A percentile compares a stretch with the other conserved stretches of the same genome.
Conservation (phyloP, 2,797 vertebrate genomes). For the Gadopsis bispinosus region DNA sequence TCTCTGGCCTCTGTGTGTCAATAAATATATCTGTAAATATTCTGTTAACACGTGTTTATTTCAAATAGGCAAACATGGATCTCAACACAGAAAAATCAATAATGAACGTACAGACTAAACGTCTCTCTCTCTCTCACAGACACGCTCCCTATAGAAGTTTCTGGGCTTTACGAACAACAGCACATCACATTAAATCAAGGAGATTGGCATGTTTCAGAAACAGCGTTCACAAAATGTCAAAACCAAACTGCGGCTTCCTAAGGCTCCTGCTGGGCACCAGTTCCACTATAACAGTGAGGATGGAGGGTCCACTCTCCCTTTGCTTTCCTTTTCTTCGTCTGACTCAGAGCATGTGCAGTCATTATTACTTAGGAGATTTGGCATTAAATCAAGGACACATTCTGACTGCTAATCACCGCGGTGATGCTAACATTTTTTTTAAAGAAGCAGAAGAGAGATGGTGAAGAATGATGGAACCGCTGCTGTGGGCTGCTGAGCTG, state of each 20-base stretch:
- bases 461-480: slow-evolving; percentile 24
- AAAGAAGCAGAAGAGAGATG: slow-evolving; percentile 59
- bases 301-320: slow-evolving; percentile 52
- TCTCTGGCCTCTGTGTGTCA: slow-evolving; percentile 35
- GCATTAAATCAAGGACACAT: slow-evolving; percentile 81
- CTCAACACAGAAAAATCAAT: slow-evolving; percentile 67
- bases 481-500: slow-evolving; percentile 48
- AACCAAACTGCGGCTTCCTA: slow-evolving; percentile 64
- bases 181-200: slow-evolving; percentile 77
- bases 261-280: slow-evolving; percentile 64
- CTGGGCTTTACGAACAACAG: slow-evolving; percentile 58
- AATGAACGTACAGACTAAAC: slow-evolving; percentile 51
- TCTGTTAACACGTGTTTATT: slow-evolving; percentile 55
- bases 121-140: slow-evolving; percentile 22
- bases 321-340: slow-evolving; percentile 52
- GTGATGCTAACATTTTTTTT: slow-evolving; percentile 70
- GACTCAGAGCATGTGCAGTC: slow-evolving; percentile 69
- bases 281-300: slow-evolving; percentile 47
- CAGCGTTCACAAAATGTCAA: slow-evolving; percentile 77
- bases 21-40: slow-evolving; percentile 52
- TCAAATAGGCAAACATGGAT: slow-evolving; percentile 57
- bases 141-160: slow-evolving; percentile 53
- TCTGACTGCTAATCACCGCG: slow-evolving; percentile 76
- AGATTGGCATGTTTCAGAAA: slow-evolving; percentile 81
- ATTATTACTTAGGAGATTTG: slow-evolving; percentile 79